phyloP scores from a whole-genome alignment of 2,888 invertebrate species.

The Melanargia galathea region DNA sequence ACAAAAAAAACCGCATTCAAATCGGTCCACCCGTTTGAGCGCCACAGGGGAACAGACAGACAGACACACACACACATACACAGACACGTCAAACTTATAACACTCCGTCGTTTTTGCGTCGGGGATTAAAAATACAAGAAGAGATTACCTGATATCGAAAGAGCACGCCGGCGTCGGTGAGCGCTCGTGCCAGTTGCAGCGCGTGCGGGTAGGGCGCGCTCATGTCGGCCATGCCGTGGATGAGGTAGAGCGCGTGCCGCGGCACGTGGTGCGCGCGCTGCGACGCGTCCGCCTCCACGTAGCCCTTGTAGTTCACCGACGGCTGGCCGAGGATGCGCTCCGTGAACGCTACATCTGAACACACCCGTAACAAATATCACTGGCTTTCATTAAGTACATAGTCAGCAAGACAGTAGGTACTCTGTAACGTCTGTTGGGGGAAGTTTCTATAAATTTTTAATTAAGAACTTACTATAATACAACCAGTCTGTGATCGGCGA shows the following conservation, averaged over 20 bases:
- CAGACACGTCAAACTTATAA: too few species aligned
- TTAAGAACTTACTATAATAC: slow-evolving; percentile 92
- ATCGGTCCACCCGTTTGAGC: too few species aligned
- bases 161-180: slow-evolving; percentile 93
- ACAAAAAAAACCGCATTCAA: too few species aligned
- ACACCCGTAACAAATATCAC: background rate
- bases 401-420: too few species aligned
- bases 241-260: slow-evolving; percentile 91
- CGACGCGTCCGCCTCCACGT: slow-evolving; percentile 95
- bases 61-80: too few species aligned
- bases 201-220: slow-evolving; percentile 97
- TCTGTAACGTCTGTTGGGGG: too few species aligned
- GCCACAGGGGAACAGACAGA: too few species aligned
- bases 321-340: slow-evolving; percentile 95
- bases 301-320: slow-evolving; percentile 93
- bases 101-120: too few species aligned
- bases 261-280: slow-evolving; percentile 94
- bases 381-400: too few species aligned
- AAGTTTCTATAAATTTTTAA: too few species aligned
- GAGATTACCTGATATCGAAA: slow-evolving; percentile 93
- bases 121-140: too few species aligned
- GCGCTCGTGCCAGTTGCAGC: slow-evolving; percentile 92
- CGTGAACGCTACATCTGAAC: slow-evolving; percentile 95
- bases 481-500: slow-evolving; percentile 98
- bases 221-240: slow-evolving; percentile 96